A percentile compares a stretch with the other conserved stretches of the same genome.
Conservation (phyloP, 1,140 invertebrate genomes). For the Sitobion miscanthi region DNA sequence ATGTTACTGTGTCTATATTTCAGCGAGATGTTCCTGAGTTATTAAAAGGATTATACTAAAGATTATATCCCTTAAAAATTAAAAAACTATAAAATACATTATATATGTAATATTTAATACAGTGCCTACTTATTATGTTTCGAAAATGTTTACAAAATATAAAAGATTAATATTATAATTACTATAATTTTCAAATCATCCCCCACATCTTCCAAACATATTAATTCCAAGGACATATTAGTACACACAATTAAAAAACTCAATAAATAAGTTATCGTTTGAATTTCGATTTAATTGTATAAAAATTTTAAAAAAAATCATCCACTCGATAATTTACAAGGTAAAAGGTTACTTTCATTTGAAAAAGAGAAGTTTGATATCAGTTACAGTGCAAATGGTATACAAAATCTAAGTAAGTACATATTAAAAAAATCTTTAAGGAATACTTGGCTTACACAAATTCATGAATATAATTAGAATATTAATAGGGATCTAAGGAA, state of each 20-base stretch:
- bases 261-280: neutral
- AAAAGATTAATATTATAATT: neutral
- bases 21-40: neutral
- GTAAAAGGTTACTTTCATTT: neutral
- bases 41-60: no score
- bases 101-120: neutral
- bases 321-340: fast-evolving
- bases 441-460: no score
- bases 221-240: no score
- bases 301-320: neutral
- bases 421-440: no score
- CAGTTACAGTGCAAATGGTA: fast-evolving
- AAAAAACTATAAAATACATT: neutral
- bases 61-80: neutral
- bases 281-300: no score
- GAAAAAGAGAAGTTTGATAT: neutral
- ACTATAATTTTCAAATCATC: no score
- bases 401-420: no score
- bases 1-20: neutral
- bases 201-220: no score
- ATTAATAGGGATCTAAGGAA: no score
- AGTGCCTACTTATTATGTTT: neutral
- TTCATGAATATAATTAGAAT: no score
- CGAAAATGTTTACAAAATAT: neutral
- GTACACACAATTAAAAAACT: neutral